A percentile compares a stretch with the other conserved stretches of the same genome.
Conservation (phyloP, 1,140 invertebrate genomes). For the Ips nitidus region DNA sequence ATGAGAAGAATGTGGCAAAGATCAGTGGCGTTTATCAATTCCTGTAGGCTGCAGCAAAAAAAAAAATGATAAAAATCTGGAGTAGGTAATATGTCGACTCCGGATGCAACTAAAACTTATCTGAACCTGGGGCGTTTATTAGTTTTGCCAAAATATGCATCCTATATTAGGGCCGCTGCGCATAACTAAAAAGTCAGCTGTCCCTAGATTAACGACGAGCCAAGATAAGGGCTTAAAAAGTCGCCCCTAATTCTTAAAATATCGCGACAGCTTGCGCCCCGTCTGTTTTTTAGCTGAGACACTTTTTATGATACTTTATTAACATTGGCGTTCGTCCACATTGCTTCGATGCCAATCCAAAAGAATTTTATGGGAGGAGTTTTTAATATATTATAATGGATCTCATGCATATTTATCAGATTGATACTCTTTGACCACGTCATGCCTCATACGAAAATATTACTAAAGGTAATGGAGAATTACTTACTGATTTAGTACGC, state of each 20-base stretch:
- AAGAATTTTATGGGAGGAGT: not conserved
- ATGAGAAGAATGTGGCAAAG: too few species aligned
- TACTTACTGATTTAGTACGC: not conserved
- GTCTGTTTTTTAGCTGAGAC: slow-evolving; percentile 16
- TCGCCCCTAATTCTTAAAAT: slow-evolving; percentile 28
- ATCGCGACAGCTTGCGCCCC: slow-evolving; percentile 23
- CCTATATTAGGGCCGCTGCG: slow-evolving; percentile 6
- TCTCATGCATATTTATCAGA: not conserved
- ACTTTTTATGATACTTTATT: slow-evolving; percentile 9
- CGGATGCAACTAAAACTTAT: slow-evolving; percentile 2
- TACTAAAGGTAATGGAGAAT: not conserved
- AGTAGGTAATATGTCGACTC: not conserved
- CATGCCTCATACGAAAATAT: not conserved
- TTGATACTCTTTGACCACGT: not conserved
- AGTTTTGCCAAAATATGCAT: slow-evolving; percentile 14
- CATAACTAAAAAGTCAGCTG: slow-evolving; percentile 30
- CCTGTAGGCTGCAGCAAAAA: too few species aligned
- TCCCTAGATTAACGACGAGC: slow-evolving; percentile 20
- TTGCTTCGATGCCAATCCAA: not conserved
- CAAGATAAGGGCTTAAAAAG: slow-evolving; percentile 28
- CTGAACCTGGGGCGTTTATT: not conserved
- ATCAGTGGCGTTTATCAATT: too few species aligned
- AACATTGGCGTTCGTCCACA: not conserved
- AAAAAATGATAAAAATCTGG: too few species aligned
- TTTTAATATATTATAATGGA: not conserved